Percentiles rank a stretch among this genome's conserved stretches.
These are phyloP conservation scores for Bergia sp. DNA, from an alignment of 92 coral and sea anemone species.

Conservation along the genomic window DNA sequence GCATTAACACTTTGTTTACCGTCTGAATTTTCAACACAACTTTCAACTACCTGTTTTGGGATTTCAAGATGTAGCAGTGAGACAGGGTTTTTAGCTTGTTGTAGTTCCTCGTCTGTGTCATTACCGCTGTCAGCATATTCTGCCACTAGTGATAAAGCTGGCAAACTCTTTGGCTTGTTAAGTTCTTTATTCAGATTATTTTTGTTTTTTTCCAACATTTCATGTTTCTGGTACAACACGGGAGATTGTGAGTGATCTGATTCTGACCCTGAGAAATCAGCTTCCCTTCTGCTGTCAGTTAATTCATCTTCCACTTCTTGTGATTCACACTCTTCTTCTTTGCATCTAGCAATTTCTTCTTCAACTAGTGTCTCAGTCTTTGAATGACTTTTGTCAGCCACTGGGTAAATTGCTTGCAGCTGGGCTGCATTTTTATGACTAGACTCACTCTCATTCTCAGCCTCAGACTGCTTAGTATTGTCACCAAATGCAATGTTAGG, in stretches of 20 bases:
- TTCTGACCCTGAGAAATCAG: constrained; percentile 23
- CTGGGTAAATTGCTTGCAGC: neutral
- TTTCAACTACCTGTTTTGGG: neutral
- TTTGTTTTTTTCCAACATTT: neutral
- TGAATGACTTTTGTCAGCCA: neutral
- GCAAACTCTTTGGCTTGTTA: constrained; percentile 8
- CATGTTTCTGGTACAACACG: neutral
- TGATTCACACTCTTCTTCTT: neutral
- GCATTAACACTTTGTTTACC: neutral
- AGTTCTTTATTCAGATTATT: neutral
- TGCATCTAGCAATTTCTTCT: neutral
- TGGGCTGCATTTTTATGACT: neutral
- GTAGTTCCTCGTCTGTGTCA: constrained; percentile 56
- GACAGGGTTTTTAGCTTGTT: neutral
- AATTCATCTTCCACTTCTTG: neutral
- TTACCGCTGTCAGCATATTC: constrained; percentile 62
- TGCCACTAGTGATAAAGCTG: constrained; percentile 42
- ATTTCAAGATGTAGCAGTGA: neutral
- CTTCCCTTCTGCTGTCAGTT: neutral
- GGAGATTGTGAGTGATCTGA: constrained; percentile 21
- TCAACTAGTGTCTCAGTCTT: neutral
- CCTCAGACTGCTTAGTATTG: neutral
- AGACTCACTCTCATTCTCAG: neutral
- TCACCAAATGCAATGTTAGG: neutral
- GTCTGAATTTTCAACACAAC: neutral